These are phyloP conservation scores for Drosophila guanche DNA, from an alignment of 1,140 invertebrate genomes.

Conservation along the genomic window DNA sequence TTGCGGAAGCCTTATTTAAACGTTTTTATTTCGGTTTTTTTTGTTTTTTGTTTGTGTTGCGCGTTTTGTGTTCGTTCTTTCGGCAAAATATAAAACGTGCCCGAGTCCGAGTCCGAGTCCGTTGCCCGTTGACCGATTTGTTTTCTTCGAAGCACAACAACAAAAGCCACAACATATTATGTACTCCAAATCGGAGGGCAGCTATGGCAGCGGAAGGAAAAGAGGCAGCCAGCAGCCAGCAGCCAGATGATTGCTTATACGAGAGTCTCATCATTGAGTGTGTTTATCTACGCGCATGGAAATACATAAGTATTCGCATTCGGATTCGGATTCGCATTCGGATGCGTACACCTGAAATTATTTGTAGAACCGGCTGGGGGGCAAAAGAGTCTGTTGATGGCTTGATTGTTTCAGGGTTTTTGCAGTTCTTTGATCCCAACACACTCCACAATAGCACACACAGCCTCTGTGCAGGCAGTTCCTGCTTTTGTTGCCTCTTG, in stretches of 20 bases:
- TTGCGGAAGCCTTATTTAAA: slow-evolving; percentile 53
- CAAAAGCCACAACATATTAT: background rate
- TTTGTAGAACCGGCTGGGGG: slow-evolving; percentile 46
- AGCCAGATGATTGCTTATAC: slow-evolving; percentile 23
- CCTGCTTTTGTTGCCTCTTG: slow-evolving; percentile 39
- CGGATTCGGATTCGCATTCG: no score
- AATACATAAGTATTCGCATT: no score
- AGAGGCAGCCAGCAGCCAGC: slow-evolving; percentile 19
- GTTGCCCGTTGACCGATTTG: slow-evolving; percentile 61
- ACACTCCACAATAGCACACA: slow-evolving; percentile 10
- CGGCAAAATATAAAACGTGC: slow-evolving; percentile 43
- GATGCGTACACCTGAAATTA: slow-evolving; percentile 37
- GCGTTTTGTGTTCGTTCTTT: slow-evolving; percentile 21
- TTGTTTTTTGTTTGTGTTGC: slow-evolving; percentile 5
- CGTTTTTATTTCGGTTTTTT: slow-evolving; percentile 23
- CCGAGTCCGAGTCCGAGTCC: slow-evolving; percentile 34
- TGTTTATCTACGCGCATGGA: background rate
- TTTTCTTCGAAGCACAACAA: slow-evolving; percentile 31
- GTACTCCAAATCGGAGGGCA: background rate
- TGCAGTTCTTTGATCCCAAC: slow-evolving; percentile 58
- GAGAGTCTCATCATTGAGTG: background rate
- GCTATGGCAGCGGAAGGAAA: background rate
- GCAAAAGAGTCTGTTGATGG: slow-evolving; percentile 18
- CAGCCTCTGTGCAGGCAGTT: slow-evolving; percentile 39
- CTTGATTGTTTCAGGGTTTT: slow-evolving; percentile 48